Evolutionary conservation across 2,797 vertebrate genomes (phyloP), one percentile per base, ranked within the genome.

Genomic region (Gymnoscopelus microlampas): DNA sequence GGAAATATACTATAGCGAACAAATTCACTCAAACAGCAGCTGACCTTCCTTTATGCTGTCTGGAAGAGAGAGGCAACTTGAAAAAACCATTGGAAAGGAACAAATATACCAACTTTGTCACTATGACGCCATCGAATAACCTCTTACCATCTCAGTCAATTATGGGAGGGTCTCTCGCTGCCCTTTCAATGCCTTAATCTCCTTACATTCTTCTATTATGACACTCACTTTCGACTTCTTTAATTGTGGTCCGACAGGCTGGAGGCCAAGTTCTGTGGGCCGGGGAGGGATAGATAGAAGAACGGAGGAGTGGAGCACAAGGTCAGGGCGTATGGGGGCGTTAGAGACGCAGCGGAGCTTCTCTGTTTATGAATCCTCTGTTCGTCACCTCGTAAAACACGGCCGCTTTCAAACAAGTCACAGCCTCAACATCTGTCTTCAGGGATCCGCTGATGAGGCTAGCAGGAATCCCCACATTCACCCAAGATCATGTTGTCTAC

Each of bases 361-460:
- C 19, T 70, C 61, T 66, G 70, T 84, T 85, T 80, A 85, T 66
- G 68, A 78, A 77, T 60, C 57, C 61, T 65, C 55, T 62, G 49
- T 65, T 83, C 70, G 61, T 44, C 85, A 74, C 70, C 73, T 80
- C 73, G 69, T 87, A 76, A 88, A 82, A 77, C 69, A 66, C 39
- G 14, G 8, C 50, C 54, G 47, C 68, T 78, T 71, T 69, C 57
- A 80, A 76, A 80, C 70, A 69, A 60, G 53, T 61, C 68, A 50
- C 14, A 50, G 35, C 19, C 8, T 13, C 15, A 78, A 78, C 78
- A 81, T 84, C 70, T 78, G 72, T 59, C 47, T 44, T 8, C 9
- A 10, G 39, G 2, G 39, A 8, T 44, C 39, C 8, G 7, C 39
- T 44, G 39, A 44, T 44, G 39, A 44, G 39, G 39, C 39, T 10